Evolutionary conservation across 1,140 invertebrate genomes (phyloP).

Genomic region (Drosophila repleta): DNA sequence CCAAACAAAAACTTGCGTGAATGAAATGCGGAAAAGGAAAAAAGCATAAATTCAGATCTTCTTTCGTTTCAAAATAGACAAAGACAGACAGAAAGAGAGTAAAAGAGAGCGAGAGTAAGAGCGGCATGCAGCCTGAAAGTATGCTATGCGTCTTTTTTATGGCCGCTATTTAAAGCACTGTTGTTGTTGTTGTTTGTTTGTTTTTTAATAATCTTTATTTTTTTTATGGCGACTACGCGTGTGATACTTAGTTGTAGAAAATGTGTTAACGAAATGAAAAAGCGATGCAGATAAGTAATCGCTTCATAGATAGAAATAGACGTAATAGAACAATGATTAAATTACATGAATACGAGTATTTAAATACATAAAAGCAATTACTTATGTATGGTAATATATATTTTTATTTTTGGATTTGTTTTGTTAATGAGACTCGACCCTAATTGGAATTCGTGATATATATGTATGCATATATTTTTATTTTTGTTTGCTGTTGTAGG

Average conservation of each 20-base stretch:
- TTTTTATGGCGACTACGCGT: constrained; percentile 20
- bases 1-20: constrained; percentile 28
- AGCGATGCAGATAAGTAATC: constrained; percentile 40
- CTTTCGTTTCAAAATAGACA: constrained; percentile 15
- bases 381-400: constrained; percentile 24
- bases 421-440: constrained; percentile 34
- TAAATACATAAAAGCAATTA: constrained; percentile 45
- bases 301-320: constrained; percentile 25
- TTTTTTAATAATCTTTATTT: background rate
- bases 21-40: background rate
- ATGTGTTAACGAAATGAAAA: constrained; percentile 33
- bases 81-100: constrained; percentile 4
- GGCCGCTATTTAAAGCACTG: constrained; percentile 32
- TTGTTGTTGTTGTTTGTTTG: constrained; percentile 15
- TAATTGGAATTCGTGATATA: constrained; percentile 5
- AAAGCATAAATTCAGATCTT: background rate
- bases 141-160: constrained; percentile 32
- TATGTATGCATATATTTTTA: constrained; percentile 1
- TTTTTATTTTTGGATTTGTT: background rate
- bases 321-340: constrained; percentile 35
- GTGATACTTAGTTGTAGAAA: constrained; percentile 24
- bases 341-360: constrained; percentile 33
- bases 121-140: constrained; percentile 45
- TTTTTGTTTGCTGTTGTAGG: constrained; percentile 1
- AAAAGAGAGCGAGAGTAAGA: constrained; percentile 29